Percentiles rank a stretch among this genome's conserved stretches.
Evolutionary conservation across 2,113 vertebrate genomes (phyloP).

Genomic region (Oryzias woworae): DNA sequence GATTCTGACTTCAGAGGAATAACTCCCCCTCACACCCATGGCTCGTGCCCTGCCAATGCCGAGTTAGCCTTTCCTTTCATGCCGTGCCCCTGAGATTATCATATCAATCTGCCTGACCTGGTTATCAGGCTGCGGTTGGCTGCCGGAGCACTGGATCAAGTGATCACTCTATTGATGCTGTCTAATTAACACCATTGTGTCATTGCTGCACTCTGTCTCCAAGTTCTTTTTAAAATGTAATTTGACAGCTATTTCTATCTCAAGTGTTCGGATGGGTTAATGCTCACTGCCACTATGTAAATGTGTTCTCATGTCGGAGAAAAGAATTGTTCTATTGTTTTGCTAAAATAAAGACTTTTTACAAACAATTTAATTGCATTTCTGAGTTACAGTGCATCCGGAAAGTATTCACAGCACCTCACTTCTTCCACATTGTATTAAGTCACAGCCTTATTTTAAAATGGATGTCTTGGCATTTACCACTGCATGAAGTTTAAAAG

Average conservation of each 20-base stretch:
- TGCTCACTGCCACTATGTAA: constrained; percentile 7
- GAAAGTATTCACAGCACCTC: no score
- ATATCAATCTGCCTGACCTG: constrained; percentile 74
- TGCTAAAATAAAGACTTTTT: neutral
- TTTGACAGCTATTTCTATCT: constrained; percentile 32
- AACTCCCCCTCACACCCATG: constrained; percentile 61
- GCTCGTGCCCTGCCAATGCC: constrained; percentile 58
- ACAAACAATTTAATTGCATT: neutral
- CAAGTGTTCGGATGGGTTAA: constrained; percentile 9
- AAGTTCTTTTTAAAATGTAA: constrained; percentile 35
- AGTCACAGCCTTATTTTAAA: no score
- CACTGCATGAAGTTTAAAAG: no score
- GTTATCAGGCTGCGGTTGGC: constrained; percentile 63
- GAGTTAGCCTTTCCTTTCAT: constrained; percentile 76
- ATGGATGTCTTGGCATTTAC: no score
- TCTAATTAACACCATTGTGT: constrained; percentile 67
- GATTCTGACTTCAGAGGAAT: constrained; percentile 72
- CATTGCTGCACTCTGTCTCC: constrained; percentile 31
- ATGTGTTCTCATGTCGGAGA: neutral
- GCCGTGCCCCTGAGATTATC: constrained; percentile 71
- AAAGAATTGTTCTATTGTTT: neutral
- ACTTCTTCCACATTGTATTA: no score
- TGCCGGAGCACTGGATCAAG: constrained; percentile 63
- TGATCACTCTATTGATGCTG: constrained; percentile 45
- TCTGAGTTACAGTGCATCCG: no score